A percentile compares a stretch with the other conserved stretches of the same genome.
Evolutionary conservation across 2,797 vertebrate genomes (phyloP).

Genomic region (Myotis daubentonii): DNA sequence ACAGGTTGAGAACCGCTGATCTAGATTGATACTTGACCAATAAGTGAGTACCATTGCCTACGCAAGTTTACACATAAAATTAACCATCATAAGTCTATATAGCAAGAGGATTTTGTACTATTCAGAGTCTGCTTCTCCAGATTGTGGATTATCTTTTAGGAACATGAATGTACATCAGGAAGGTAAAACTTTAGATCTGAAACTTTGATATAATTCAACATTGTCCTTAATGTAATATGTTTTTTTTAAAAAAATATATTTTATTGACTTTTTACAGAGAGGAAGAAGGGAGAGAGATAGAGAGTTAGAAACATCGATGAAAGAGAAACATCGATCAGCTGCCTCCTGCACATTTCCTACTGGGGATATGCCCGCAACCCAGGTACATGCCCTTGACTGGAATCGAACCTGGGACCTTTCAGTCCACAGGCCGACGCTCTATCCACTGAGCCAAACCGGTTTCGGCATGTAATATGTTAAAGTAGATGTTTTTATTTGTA

Average conservation of each 20-base stretch:
- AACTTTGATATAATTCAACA: background rate
- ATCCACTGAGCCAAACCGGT: too few relatives aligned
- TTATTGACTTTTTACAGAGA: too few relatives aligned
- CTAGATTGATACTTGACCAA: background rate
- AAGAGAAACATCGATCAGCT: too few relatives aligned
- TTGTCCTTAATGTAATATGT: background rate
- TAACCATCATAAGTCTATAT: background rate
- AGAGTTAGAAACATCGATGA: too few relatives aligned
- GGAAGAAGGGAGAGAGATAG: too few relatives aligned
- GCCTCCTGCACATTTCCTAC: too few relatives aligned
- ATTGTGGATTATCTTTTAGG: background rate
- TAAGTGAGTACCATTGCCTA: background rate
- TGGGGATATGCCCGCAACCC: too few relatives aligned
- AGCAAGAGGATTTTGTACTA: background rate
- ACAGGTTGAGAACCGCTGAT: background rate
- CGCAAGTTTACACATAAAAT: background rate
- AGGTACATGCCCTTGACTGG: too few relatives aligned
- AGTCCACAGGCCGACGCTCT: too few relatives aligned
- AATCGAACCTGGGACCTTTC: too few relatives aligned
- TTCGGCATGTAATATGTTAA: background rate
- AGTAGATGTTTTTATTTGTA: slow-evolving; percentile 20
- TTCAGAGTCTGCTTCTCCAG: background rate
- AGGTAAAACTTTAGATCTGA: slow-evolving; percentile 35
- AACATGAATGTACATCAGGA: background rate
- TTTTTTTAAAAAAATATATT: too few relatives aligned